These are phyloP conservation scores for Cichlasoma orientale DNA, from an alignment of 2,797 vertebrate species.

Conservation along the genomic window DNA sequence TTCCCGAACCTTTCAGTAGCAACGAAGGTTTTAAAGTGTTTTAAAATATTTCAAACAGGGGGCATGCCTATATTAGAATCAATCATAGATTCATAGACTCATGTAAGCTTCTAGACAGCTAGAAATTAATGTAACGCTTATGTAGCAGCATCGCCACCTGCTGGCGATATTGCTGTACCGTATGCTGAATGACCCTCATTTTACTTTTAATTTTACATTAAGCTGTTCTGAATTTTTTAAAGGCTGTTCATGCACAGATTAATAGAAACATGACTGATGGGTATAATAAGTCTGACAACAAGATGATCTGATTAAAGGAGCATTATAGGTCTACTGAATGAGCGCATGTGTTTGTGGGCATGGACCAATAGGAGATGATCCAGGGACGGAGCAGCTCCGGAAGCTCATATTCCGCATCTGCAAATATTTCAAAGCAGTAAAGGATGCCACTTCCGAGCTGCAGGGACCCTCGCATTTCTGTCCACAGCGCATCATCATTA, in stretches of 20 bases:
- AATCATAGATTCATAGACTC: not conserved
- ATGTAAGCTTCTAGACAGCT: not conserved
- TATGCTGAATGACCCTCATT: not conserved
- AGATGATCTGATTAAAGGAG: not conserved
- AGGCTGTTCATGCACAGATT: not conserved
- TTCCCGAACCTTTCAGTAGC: too few relatives aligned
- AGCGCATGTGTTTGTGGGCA: not conserved
- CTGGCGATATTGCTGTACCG: not conserved
- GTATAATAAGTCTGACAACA: not conserved
- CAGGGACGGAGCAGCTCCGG: slow-evolving; percentile 24
- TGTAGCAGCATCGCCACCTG: not conserved
- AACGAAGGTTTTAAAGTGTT: too few relatives aligned
- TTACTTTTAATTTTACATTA: not conserved
- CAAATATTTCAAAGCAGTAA: not conserved
- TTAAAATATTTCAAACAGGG: not conserved
- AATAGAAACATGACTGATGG: not conserved
- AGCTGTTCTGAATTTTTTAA: not conserved
- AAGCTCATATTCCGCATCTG: slow-evolving; percentile 12
- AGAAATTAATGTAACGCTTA: not conserved
- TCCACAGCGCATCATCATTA: not conserved
- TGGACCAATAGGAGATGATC: slow-evolving; percentile 51
- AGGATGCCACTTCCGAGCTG: not conserved
- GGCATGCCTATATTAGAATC: not conserved
- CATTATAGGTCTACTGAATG: slow-evolving; percentile 11
- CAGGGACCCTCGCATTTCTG: not conserved